Base-by-base conservation (phyloP, 1,140 invertebrate genomes). In the Nautilus pompilius region DNA sequence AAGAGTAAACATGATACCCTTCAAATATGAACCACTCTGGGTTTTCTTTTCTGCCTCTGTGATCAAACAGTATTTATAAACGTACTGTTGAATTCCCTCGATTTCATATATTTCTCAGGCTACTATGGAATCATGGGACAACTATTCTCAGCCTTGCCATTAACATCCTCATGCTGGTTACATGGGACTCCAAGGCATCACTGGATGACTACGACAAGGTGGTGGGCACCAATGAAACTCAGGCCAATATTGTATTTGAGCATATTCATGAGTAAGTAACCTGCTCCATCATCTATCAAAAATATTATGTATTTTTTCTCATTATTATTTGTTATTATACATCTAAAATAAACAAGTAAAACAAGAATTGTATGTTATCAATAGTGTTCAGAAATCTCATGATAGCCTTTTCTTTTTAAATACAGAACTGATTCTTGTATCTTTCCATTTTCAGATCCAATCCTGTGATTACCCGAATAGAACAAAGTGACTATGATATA, bases 91-190 rank as follows among this genome's bases (percentile, higher is more conserved):
- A n/a, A n/a, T n/a, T n/a, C n/a, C n/a, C n/a, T n/a, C n/a, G n/a
- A n/a, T n/a, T n/a, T n/a, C n/a, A n/a, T n/a, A n/a, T n/a, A n/a
- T n/a, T n/a, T n/a, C 62, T 13, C 51, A 82, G 80, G 80, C 64
- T 82, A 51, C 45, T 80, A 20, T 82, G 80, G 80, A 82, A 79
- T 64, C 70, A 79, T 62, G 69, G 74, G 20, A 71, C 73, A 17
- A 79, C 71, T 26, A 33, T 81, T 30, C 70, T 82, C 15, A 80
- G 78, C 67, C 57, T 81, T 45, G 76, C 75, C 10, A 82, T 82
- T 56, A 82, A 82, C 60, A 63, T 79, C 20, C 49, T 81, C 13
- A 82, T 82, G 80, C 58, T 82, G 53, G 58, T 76, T 3, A 80
- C 79, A 5, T 82, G 79, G 79, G 72, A 82, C 58, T 74, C 77